Evolutionary conservation across 2,113 vertebrate genomes (phyloP), one percentile per base, ranked within the genome.

Genomic region (Enhydra lutris): DNA sequence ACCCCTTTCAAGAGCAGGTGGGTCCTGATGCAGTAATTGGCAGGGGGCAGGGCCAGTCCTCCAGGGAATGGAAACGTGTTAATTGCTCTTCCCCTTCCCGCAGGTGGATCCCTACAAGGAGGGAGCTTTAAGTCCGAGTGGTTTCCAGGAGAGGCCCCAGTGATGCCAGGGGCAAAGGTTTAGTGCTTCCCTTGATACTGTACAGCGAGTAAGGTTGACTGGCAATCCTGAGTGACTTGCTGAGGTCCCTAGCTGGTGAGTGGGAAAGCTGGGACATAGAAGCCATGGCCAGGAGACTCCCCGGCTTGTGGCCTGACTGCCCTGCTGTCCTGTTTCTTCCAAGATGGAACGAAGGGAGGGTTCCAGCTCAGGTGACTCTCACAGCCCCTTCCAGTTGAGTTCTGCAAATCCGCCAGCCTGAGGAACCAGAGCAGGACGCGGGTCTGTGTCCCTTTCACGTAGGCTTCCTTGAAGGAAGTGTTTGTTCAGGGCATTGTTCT

Each of bases 1-100:
- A 91, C 84, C 93, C 71, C 55, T 74, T 93, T 92, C 93, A 73
- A 95, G 93, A 97, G 87, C 97, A 98, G 97, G 97, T 97, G 98
- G 94, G 91, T 85, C 81, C 85, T 34, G 74, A 55, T 29, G 67
- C 21, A 76, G 89, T 98, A 97, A 98, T 96, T 98, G 96, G 95
- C 89, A 93, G 91, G 93, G 86, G 90, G 42, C 80, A 88, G 74
- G 73, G 69, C 74, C 1, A 20, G 73, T 78, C 92, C 85, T 86
- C 69, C 55, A 67, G 91, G 91, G 91, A 81, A 67, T 24, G 10
- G 59, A 88, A 81, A 98, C 52, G 97, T 98, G 98, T 97, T 98
- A 98, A 98, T 98, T 98, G 95, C 91, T 90, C 95, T 88, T 91
- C 73, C 26, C 61, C 76, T 34, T 52, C 57, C 34, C 24, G 52